Conservation (phyloP, 2,797 vertebrate genomes). For the Notoglanidium macrostoma region DNA sequence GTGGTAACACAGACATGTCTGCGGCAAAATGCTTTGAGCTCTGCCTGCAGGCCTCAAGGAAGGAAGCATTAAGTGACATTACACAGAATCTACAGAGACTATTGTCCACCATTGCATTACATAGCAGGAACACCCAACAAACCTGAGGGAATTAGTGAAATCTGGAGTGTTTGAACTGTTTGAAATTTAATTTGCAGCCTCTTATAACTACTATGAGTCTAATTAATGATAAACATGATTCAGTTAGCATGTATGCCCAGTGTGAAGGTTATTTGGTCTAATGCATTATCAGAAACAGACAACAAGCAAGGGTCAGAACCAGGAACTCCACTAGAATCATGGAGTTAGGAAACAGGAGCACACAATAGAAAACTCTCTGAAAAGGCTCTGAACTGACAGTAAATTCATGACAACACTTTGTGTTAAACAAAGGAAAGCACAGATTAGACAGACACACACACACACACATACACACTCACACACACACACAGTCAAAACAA, state of each 20-base stretch:
- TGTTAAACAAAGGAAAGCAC: slow-evolving; percentile 3
- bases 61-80: slow-evolving; percentile 61
- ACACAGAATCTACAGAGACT: slow-evolving; percentile 39
- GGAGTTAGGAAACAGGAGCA: not conserved
- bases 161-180: not conserved
- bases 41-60: slow-evolving; percentile 68
- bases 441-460: slow-evolving; percentile 1
- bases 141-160: not conserved
- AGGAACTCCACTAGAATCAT: not conserved
- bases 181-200: not conserved
- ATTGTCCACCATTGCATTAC: slow-evolving; percentile 19
- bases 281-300: not conserved
- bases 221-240: not conserved
- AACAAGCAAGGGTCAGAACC: not conserved
- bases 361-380: not conserved
- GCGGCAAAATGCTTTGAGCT: slow-evolving; percentile 69
- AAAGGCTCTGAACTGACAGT: not conserved
- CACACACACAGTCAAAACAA: not conserved
- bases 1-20: slow-evolving; percentile 65
- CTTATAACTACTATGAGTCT: not conserved
- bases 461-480: not conserved
- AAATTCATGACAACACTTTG: not conserved
- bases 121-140: slow-evolving; percentile 38
- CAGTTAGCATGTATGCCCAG: not conserved
- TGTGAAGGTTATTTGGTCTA: not conserved